These are phyloP conservation scores for Halcyon senegalensis DNA, from an alignment of 2,113 vertebrate species.

Conservation along the genomic window DNA sequence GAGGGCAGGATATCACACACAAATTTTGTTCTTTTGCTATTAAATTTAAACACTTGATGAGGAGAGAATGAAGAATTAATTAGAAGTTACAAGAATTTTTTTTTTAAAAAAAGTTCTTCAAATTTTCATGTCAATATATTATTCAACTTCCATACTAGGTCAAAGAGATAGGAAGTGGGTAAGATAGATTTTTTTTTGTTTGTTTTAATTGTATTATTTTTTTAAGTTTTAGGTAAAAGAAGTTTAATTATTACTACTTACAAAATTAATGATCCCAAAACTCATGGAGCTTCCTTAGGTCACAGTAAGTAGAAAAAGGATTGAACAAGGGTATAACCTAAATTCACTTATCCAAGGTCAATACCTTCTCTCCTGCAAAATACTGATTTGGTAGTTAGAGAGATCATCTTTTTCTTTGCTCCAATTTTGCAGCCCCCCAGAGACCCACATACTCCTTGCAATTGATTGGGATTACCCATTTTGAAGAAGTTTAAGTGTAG, in stretches of 20 bases:
- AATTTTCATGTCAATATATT: neutral
- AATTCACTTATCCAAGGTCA: constrained; percentile 13
- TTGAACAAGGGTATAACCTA: neutral
- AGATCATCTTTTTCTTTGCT: constrained; percentile 3
- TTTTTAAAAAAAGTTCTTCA: neutral
- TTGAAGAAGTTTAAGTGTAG: neutral
- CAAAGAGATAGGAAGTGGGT: neutral
- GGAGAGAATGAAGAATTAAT: neutral
- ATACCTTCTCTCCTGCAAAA: neutral
- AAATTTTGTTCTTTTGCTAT: neutral
- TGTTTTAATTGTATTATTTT: neutral
- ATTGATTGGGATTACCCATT: neutral
- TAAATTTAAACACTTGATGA: neutral
- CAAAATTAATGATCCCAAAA: neutral
- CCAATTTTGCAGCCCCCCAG: neutral
- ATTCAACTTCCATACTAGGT: neutral
- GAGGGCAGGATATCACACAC: neutral
- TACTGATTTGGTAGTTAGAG: neutral
- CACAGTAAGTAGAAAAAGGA: neutral
- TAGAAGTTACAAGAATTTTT: neutral
- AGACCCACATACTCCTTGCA: neutral
- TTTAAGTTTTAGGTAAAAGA: neutral
- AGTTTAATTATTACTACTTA: neutral
- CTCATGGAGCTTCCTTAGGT: neutral
- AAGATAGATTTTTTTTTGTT: too few species aligned